These are phyloP conservation scores for Aythya baeri DNA, from an alignment of 2,113 vertebrate species.

Conservation along the genomic window DNA sequence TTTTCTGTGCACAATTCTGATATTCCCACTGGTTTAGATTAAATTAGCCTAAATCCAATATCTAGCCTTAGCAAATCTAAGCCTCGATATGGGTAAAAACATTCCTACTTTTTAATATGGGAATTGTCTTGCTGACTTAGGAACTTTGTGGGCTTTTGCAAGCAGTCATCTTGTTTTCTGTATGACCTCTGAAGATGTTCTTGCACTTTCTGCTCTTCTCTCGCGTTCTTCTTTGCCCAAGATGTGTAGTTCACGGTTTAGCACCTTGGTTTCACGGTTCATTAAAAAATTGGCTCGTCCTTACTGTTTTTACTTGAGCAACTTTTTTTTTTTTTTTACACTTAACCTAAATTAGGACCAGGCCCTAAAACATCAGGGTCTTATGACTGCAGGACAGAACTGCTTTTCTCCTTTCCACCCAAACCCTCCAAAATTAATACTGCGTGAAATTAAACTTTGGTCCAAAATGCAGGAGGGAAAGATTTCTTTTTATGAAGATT, in stretches of 20 bases:
- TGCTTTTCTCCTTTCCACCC: background rate
- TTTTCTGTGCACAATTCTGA: slow-evolving; percentile 22
- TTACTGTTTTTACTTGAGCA: background rate
- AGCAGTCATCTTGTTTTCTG: background rate
- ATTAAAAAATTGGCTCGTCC: background rate
- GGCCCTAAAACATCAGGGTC: background rate
- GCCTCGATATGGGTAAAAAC: background rate
- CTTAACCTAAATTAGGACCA: background rate
- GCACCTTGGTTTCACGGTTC: slow-evolving; percentile 38
- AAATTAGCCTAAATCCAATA: background rate
- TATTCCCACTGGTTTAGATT: slow-evolving; percentile 30
- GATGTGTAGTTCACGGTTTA: background rate
- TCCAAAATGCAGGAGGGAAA: background rate
- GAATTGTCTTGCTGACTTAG: background rate
- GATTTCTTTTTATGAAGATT: background rate
- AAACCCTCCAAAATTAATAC: background rate
- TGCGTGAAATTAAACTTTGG: background rate
- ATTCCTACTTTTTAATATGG: background rate
- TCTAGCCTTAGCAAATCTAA: background rate
- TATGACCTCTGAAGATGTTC: background rate
- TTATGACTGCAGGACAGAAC: background rate
- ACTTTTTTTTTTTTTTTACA: background rate
- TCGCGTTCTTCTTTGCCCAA: background rate
- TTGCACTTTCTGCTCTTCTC: background rate
- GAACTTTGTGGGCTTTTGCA: background rate